Conservation (phyloP, 2,113 vertebrate genomes). For the Clupea harengus region DNA sequence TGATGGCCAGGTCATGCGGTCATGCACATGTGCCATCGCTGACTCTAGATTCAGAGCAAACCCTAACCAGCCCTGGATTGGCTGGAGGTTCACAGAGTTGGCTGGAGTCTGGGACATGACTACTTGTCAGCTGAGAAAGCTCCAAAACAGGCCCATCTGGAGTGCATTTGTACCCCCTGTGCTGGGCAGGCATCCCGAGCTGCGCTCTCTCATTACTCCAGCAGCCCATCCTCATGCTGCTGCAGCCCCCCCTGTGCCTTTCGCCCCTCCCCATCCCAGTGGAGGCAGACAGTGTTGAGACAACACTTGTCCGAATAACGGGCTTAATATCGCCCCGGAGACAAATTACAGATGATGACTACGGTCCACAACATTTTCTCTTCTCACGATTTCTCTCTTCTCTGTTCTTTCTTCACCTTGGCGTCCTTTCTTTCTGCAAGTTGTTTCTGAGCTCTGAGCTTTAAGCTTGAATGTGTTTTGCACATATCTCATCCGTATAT, state of each 20-base stretch:
- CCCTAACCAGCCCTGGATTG: not conserved
- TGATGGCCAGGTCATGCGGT: not conserved
- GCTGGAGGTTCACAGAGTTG: not conserved
- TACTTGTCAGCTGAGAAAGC: not conserved
- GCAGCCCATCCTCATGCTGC: not conserved
- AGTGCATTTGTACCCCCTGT: not conserved
- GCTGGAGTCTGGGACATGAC: not conserved
- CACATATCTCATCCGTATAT: not conserved
- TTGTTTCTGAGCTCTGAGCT: not conserved
- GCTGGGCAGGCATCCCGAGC: not conserved
- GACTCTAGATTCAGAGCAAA: not conserved
- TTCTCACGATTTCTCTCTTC: not conserved
- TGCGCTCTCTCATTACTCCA: not conserved
- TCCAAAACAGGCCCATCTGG: not conserved
- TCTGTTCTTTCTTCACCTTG: constrained; percentile 25
- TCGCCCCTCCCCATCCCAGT: too few species aligned
- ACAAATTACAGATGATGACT: constrained; percentile 31
- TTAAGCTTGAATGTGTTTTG: constrained; percentile 8
- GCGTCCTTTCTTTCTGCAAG: not conserved
- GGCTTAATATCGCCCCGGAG: constrained; percentile 47
- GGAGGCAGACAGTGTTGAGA: not conserved
- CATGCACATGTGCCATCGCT: not conserved
- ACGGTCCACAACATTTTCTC: constrained; percentile 11
- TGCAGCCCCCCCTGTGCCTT: not conserved
- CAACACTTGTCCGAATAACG: constrained; percentile 41